A percentile compares a stretch with the other conserved stretches of the same genome.
These are phyloP conservation scores for Drosophila sechellia DNA, from an alignment of 1,140 invertebrate genomes.

Conservation along the genomic window DNA sequence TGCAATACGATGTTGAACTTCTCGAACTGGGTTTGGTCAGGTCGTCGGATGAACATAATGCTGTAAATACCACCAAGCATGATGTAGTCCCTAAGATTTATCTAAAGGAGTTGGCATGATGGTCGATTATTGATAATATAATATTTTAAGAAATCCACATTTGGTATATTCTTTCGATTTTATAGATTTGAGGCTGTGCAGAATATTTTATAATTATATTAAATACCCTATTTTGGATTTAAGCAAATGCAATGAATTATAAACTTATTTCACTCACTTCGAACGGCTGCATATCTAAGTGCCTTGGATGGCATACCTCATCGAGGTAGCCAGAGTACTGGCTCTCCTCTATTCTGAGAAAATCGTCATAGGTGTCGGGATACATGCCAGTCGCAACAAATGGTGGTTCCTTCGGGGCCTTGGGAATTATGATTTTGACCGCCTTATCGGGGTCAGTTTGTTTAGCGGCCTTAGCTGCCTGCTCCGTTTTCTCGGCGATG, in stretches of 20 bases:
- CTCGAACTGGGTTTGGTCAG: slow-evolving; percentile 46
- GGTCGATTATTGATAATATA: no score
- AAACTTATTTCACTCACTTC: slow-evolving; percentile 44
- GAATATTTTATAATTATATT: not conserved
- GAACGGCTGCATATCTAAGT: slow-evolving; percentile 25
- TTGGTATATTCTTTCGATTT: no score
- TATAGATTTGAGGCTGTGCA: no score
- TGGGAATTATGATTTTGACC: slow-evolving; percentile 40
- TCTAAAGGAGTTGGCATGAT: slow-evolving; percentile 21
- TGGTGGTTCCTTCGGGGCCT: slow-evolving; percentile 52
- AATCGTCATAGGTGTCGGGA: slow-evolving; percentile 49
- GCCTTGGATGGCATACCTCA: slow-evolving; percentile 54
- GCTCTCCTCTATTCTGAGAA: slow-evolving; percentile 52
- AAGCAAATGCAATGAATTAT: no score
- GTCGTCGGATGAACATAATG: slow-evolving; percentile 53
- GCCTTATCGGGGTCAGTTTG: not conserved
- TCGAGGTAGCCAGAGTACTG: slow-evolving; percentile 57
- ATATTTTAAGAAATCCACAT: not conserved
- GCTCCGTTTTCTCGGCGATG: slow-evolving; percentile 38
- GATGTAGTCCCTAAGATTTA: slow-evolving; percentile 66
- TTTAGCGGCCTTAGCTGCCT: slow-evolving; percentile 28
- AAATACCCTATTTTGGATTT: not conserved
- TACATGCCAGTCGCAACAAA: slow-evolving; percentile 29
- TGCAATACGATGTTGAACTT: slow-evolving; percentile 65
- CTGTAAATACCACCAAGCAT: slow-evolving; percentile 70